Evolutionary conservation across 2,888 invertebrate genomes (phyloP).

Genomic region (Pheosia gnoma): DNA sequence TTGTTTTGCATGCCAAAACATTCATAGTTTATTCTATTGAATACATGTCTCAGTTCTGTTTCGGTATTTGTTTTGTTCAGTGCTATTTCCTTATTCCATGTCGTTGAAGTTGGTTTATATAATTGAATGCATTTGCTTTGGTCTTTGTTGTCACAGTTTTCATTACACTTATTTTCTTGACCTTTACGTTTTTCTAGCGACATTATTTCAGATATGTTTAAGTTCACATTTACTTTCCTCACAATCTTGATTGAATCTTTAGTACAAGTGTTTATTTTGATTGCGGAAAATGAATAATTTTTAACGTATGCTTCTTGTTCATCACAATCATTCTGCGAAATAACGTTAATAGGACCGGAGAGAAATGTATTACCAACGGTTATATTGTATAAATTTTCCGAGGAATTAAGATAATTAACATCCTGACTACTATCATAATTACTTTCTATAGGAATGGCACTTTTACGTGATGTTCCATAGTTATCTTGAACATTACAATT

Average conservation of each 20-base stretch:
- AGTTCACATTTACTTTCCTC: conserved; percentile 61
- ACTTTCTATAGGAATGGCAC: background rate
- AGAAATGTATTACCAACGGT: background rate
- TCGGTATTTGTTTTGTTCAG: background rate
- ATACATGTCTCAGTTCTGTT: background rate
- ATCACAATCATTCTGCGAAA: background rate
- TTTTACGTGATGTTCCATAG: background rate
- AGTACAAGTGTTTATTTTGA: conserved; percentile 53
- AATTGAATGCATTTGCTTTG: conserved; percentile 3
- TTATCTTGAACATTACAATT: background rate
- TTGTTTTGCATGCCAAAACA: background rate
- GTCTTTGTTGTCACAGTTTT: conserved; percentile 9
- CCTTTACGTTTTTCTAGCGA: conserved; percentile 20
- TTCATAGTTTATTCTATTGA: background rate
- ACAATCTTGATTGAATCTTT: conserved; percentile 54
- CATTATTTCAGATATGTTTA: conserved; percentile 63
- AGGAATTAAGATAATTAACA: background rate
- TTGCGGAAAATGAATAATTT: conserved; percentile 52
- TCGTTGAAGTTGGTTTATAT: background rate
- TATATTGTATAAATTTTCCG: background rate
- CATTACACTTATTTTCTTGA: conserved; percentile 7
- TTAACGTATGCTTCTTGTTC: conserved; percentile 31
- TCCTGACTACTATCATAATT: background rate
- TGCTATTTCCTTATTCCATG: background rate
- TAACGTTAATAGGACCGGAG: background rate